Percentiles rank a stretch among this genome's conserved stretches.
Evolutionary conservation across 2,113 vertebrate genomes (phyloP).

Genomic region (Litocranius walleri): DNA sequence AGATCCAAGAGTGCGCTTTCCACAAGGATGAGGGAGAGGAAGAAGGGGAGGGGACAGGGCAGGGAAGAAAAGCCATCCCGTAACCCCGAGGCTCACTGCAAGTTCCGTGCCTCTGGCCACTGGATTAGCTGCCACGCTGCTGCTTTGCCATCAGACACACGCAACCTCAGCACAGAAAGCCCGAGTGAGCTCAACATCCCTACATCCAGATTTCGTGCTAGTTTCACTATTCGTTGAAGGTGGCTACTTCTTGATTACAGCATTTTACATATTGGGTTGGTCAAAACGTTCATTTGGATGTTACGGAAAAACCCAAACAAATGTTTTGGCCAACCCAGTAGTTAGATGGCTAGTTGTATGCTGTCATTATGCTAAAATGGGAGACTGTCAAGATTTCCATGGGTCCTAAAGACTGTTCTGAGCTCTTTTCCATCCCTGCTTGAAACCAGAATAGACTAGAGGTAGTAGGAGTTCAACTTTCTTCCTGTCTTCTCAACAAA

Average conservation of each 20-base stretch:
- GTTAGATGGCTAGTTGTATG: not conserved
- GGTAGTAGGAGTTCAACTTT: not conserved
- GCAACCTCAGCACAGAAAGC: not conserved
- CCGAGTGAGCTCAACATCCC: not conserved
- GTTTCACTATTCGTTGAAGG: not conserved
- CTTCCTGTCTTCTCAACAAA: not conserved
- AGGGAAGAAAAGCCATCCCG: not conserved
- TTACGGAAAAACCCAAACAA: not conserved
- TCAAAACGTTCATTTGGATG: not conserved
- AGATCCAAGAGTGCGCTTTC: slow-evolving; percentile 71
- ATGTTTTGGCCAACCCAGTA: not conserved
- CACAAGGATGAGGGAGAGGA: not conserved
- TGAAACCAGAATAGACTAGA: not conserved
- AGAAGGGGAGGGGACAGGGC: not conserved
- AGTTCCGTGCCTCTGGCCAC: slow-evolving; percentile 26
- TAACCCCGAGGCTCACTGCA: slow-evolving; percentile 10
- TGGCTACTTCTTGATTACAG: not conserved
- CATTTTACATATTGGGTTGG: not conserved
- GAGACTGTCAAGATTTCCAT: accelerated
- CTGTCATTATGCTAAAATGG: not conserved
- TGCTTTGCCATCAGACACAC: not conserved
- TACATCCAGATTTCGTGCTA: not conserved
- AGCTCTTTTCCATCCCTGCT: not conserved
- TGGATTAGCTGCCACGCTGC: not conserved
- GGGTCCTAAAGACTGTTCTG: not conserved